Conservation (phyloP, 2,888 invertebrate species). For the Eupelmus urozonus region DNA sequence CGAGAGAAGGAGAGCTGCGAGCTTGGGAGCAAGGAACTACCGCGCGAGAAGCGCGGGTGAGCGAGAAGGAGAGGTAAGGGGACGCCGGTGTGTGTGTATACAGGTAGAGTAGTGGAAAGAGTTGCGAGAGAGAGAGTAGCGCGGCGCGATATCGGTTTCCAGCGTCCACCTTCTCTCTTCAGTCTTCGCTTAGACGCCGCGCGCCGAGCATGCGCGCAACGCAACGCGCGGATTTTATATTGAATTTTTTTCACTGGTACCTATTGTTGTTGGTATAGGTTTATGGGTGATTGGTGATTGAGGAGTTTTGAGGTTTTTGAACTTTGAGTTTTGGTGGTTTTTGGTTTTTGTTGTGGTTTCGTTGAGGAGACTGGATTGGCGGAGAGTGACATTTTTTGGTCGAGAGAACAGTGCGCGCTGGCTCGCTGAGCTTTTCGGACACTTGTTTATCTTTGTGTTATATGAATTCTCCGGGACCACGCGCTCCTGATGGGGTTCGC, state of each 20-base stretch:
- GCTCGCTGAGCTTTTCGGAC: conserved; percentile 4
- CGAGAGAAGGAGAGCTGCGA: not conserved
- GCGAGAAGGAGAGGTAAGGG: not conserved
- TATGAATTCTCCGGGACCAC: conserved; percentile 69
- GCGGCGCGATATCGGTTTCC: conserved; percentile 13
- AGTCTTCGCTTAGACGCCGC: conserved; percentile 41
- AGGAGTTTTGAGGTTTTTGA: not conserved
- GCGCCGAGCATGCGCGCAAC: conserved; percentile 43
- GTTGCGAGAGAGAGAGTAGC: conserved; percentile 21
- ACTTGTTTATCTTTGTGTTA: conserved; percentile 59
- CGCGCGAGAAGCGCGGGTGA: not conserved
- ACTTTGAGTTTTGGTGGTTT: not conserved
- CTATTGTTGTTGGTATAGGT: not conserved
- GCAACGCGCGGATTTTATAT: too few relatives aligned
- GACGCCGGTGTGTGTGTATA: too few relatives aligned
- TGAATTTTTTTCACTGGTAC: too few relatives aligned
- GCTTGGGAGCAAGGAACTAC: not conserved
- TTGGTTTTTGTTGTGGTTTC: not conserved
- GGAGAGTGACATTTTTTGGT: too few relatives aligned
- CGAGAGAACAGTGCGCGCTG: conserved; percentile 19
- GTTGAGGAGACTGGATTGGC: not conserved
- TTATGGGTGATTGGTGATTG: too few relatives aligned
- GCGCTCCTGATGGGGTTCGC: conserved; percentile 72
- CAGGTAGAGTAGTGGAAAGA: conserved; percentile 35
- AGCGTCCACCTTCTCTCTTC: conserved; percentile 15